A percentile compares a stretch with the other conserved stretches of the same genome.
phyloP scores from a whole-genome alignment of 2,888 invertebrate genomes.

The Lottia gigantea region DNA sequence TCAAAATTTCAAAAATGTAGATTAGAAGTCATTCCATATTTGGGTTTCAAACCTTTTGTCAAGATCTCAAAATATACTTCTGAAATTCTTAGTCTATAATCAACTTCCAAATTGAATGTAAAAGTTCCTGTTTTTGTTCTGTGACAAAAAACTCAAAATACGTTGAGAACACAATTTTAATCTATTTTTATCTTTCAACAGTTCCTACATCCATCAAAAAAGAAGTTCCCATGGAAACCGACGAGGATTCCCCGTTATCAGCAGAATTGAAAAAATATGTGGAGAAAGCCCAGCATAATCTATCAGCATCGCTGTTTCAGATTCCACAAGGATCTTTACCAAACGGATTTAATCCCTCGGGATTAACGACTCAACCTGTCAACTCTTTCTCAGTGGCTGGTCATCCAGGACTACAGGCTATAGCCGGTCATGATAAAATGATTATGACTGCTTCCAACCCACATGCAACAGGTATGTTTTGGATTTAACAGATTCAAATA shows the following conservation, averaged over 20 bases:
- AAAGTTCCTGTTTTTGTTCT: too few species aligned
- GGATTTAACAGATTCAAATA: too few species aligned
- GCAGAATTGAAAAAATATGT: too few species aligned
- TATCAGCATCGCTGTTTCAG: conserved; percentile 43
- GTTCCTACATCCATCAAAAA: conserved; percentile 13
- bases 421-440: conserved; percentile 5
- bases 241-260: conserved; percentile 16
- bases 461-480: neutral
- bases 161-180: too few species aligned
- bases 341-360: neutral
- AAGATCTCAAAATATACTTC: too few species aligned
- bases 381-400: neutral
- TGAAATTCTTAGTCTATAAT: too few species aligned
- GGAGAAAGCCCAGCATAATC: too few species aligned
- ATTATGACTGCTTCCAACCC: conserved; percentile 1
- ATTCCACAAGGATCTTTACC: conserved; percentile 48
- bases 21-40: too few species aligned
- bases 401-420: neutral
- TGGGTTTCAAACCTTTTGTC: too few species aligned
- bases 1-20: too few species aligned
- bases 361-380: conserved; percentile 3
- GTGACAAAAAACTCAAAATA: too few species aligned
- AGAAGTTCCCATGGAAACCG: conserved; percentile 43
- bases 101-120: too few species aligned
- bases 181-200: neutral